Conservation (phyloP, 2,888 invertebrate species). For the Zootermopsis nevadensis region DNA sequence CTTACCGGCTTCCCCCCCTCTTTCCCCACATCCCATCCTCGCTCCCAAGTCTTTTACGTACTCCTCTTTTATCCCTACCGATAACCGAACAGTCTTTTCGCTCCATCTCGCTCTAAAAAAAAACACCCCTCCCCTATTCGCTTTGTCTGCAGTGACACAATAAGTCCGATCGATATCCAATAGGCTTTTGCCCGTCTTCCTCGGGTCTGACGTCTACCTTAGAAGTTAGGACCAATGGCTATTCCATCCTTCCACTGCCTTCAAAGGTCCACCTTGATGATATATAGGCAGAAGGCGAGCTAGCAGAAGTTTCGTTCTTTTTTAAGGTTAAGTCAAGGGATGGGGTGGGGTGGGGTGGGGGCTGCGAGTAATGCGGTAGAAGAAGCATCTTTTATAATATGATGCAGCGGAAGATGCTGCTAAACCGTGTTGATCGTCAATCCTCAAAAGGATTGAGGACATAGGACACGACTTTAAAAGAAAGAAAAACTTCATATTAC, state of each 20-base stretch:
- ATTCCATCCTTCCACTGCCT: not conserved
- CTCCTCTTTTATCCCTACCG: constrained; percentile 16
- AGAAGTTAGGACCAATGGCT: not conserved
- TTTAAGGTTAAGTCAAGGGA: not conserved
- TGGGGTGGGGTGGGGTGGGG: not conserved
- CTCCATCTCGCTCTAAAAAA: not conserved
- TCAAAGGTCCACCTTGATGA: not conserved
- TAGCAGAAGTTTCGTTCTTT: constrained; percentile 1
- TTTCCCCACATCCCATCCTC: constrained; percentile 21
- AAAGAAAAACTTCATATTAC: no score
- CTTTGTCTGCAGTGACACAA: constrained; percentile 20
- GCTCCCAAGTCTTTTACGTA: not conserved
- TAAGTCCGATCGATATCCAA: constrained; percentile 32
- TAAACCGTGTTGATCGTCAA: not conserved
- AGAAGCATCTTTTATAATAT: not conserved
- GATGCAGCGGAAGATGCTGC: not conserved
- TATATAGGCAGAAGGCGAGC: no score
- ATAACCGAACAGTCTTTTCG: constrained; percentile 19
- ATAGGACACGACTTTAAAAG: no score
- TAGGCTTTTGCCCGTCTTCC: not conserved
- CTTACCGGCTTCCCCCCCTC: not conserved
- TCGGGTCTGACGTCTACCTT: not conserved
- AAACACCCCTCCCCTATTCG: not conserved
- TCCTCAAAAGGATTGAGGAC: no score
- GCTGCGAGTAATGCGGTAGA: not conserved